These are phyloP conservation scores for Chrysomallon squamiferum DNA, from an alignment of 1,140 invertebrate species.

Conservation along the genomic window DNA sequence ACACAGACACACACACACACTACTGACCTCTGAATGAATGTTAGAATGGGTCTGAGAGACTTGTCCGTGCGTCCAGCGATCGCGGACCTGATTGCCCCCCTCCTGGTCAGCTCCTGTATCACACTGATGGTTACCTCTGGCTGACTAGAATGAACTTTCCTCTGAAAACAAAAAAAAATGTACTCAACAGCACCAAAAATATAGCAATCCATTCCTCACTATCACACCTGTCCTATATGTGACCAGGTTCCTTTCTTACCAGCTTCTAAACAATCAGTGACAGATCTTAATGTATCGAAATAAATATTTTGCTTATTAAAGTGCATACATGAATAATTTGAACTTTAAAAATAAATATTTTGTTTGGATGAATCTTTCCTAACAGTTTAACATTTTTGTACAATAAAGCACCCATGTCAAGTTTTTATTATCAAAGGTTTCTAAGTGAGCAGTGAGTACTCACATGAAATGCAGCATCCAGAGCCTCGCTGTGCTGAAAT, in stretches of 20 bases:
- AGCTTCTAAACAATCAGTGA: background rate
- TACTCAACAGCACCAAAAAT: conserved; percentile 43
- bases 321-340: background rate
- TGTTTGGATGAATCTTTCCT: too few species aligned
- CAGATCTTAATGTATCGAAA: background rate
- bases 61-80: conserved; percentile 74
- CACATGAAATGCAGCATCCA: conserved; percentile 75
- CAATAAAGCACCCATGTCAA: too few species aligned
- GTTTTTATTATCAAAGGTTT: too few species aligned
- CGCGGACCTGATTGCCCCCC: conserved; percentile 66
- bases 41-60: conserved; percentile 72
- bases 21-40: conserved; percentile 71
- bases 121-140: conserved; percentile 82
- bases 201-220: conserved; percentile 13
- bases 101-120: conserved; percentile 77
- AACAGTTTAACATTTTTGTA: too few species aligned
- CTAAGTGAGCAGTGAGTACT: too few species aligned
- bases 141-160: conserved; percentile 64
- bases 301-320: background rate
- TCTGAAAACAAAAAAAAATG: conserved; percentile 35
- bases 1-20: background rate
- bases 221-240: background rate
- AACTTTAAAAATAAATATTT: too few species aligned
- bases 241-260: too few species aligned
- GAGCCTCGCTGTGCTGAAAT: conserved; percentile 83